A percentile compares a stretch with the other conserved stretches of the same genome.
These are phyloP conservation scores for Apteryx owenii DNA, from an alignment of 2,113 vertebrate genomes.

Conservation along the genomic window DNA sequence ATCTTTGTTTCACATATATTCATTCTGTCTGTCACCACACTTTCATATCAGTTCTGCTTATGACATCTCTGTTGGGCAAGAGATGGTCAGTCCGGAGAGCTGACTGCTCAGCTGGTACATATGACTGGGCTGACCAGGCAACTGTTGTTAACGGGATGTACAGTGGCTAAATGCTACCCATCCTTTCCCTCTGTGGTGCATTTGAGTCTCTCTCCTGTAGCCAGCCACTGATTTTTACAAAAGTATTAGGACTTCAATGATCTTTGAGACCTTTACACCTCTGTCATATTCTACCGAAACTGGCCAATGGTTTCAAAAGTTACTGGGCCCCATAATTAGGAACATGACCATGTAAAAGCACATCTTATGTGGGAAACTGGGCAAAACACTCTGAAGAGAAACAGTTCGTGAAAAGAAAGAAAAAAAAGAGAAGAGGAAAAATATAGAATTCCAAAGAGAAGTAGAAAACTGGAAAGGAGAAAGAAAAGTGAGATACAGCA, in stretches of 20 bases:
- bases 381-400: not conserved
- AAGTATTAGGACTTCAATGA: too few species aligned
- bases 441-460: not conserved
- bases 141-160: not conserved
- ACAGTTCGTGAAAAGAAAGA: not conserved
- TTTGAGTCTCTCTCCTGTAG: too few species aligned
- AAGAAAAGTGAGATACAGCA: not conserved
- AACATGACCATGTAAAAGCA: too few species aligned
- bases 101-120: not conserved
- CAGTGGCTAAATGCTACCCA: not conserved
- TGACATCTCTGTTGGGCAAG: not conserved
- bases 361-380: too few species aligned
- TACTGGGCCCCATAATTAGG: too few species aligned
- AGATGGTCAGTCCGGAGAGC: not conserved
- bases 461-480: not conserved
- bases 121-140: not conserved
- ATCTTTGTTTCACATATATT: not conserved
- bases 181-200: too few species aligned
- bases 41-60: rapidly evolving
- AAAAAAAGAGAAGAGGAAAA: not conserved
- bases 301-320: too few species aligned
- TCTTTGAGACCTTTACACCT: too few species aligned
- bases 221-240: too few species aligned
- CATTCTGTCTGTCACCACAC: not conserved
- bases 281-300: too few species aligned